Evolutionary conservation across 2,113 vertebrate species (phyloP).

Genomic region (Bujurquina vittata): DNA sequence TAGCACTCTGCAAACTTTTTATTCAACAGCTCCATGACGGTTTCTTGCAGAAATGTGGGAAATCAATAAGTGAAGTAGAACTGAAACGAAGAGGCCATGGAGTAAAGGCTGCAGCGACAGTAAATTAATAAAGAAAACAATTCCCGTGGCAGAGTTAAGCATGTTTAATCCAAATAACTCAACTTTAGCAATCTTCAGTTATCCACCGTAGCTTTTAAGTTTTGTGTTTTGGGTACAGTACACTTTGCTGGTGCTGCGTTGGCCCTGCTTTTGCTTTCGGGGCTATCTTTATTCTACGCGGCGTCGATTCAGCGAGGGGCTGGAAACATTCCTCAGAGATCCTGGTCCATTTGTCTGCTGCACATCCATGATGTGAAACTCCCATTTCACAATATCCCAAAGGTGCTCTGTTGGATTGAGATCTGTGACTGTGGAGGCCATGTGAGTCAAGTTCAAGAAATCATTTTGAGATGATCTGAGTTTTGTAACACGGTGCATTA

Average conservation of each 20-base stretch:
- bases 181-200: background rate
- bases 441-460: too few relatives aligned
- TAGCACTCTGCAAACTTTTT: background rate
- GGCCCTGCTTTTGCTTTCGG: background rate
- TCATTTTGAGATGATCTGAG: too few relatives aligned
- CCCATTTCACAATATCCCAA: background rate
- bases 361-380: background rate
- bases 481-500: too few relatives aligned
- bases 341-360: background rate
- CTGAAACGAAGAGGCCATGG: background rate
- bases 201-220: background rate
- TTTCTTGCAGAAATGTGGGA: background rate
- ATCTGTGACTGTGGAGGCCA: background rate
- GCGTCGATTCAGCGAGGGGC: background rate
- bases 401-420: background rate
- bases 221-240: background rate
- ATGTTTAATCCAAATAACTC: background rate
- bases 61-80: conserved; percentile 26
- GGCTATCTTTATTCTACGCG: background rate
- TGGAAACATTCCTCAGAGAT: background rate
- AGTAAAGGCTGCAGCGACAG: background rate
- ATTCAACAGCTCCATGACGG: conserved; percentile 13
- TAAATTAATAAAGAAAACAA: background rate
- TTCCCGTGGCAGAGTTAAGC: background rate
- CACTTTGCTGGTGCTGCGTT: background rate